Evolutionary conservation across 1,140 invertebrate species (phyloP), one percentile per base, ranked within the genome.

Genomic region (Nylanderia fulva): DNA sequence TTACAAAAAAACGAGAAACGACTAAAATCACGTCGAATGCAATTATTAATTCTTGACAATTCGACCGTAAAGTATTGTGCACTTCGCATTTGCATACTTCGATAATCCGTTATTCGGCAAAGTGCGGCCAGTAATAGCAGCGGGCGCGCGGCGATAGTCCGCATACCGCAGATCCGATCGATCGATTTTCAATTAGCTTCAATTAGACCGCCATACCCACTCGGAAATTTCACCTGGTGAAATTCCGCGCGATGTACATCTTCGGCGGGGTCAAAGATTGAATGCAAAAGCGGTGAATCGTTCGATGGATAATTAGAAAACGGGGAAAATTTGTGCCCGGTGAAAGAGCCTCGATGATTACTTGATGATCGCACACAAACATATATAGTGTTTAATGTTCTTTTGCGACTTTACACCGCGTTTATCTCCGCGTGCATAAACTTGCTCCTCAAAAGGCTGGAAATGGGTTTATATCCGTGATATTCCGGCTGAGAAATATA

Each of bases 141-240:
- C 39, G 84, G 52, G 9, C 56, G 9, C 61, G 18, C 58, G 45
- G 74, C 42, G 79, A 75, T 80, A 48, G 75, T 74, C 86, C 79
- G 88, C 84, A 86, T 80, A 89, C 88, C 88, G 69, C 85, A 61
- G 48, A 48, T 18, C 80, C 71, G 82, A 90, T 85, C 88, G 88
- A 90, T 90, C 88, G 88, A 90, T 90, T 90, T 90, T 90, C 88
- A 89, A 90, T 90, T 90, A 90, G 88, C 88, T 90, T 90, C 88
- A 90, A 90, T 90, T 90, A 90, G 88, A 90, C 74, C 76, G 13
- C 85, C 85, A 75, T 77, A 27, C 58, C 61, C 69, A 75, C 52
- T 52, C 79, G 85, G 88, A 89, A 90, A 90, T 89, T 89, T 89
- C 87, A 74, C 76, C 42, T 71, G 36, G 71, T 52, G 87, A 83